Conservation (phyloP, 2,888 invertebrate species). For the Agrotis segetum region DNA sequence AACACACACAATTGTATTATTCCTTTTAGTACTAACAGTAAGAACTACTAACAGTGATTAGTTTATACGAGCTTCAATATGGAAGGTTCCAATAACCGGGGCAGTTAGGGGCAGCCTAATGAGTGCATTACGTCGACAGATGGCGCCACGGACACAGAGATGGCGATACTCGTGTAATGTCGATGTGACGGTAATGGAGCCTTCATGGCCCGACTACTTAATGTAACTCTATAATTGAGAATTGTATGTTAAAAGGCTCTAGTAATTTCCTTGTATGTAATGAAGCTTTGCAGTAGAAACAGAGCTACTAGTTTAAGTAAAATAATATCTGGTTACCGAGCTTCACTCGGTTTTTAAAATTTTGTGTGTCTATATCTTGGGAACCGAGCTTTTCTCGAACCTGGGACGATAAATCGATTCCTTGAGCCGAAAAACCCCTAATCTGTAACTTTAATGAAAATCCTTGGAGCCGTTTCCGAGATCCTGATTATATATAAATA, state of each 20-base stretch:
- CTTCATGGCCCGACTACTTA: not conserved
- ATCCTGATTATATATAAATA: too few relatives aligned
- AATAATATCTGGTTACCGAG: too few relatives aligned
- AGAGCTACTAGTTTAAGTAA: too few relatives aligned
- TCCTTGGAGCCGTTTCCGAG: too few relatives aligned
- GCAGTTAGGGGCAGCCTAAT: conserved; percentile 40
- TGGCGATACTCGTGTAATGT: not conserved
- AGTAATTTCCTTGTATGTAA: too few relatives aligned
- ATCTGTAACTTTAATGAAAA: too few relatives aligned
- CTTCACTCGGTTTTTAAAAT: too few relatives aligned
- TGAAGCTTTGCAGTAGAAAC: too few relatives aligned
- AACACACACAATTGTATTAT: conserved; percentile 8
- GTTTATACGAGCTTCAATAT: conserved; percentile 27
- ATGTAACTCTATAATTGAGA: conserved; percentile 22
- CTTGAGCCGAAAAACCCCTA: too few relatives aligned
- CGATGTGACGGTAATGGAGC: conserved; percentile 6
- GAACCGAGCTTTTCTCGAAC: too few relatives aligned
- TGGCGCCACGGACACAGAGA: conserved; percentile 15
- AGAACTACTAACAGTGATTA: conserved; percentile 27
- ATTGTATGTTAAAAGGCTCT: conserved; percentile 1
- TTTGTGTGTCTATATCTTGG: too few relatives aligned
- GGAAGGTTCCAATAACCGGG: conserved; percentile 11
- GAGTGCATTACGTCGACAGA: conserved; percentile 35
- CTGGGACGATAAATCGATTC: too few relatives aligned
- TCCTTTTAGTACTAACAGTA: conserved; percentile 11